phyloP scores from a whole-genome alignment of 2,113 vertebrate genomes.

The Melanerpes aurifrons region DNA sequence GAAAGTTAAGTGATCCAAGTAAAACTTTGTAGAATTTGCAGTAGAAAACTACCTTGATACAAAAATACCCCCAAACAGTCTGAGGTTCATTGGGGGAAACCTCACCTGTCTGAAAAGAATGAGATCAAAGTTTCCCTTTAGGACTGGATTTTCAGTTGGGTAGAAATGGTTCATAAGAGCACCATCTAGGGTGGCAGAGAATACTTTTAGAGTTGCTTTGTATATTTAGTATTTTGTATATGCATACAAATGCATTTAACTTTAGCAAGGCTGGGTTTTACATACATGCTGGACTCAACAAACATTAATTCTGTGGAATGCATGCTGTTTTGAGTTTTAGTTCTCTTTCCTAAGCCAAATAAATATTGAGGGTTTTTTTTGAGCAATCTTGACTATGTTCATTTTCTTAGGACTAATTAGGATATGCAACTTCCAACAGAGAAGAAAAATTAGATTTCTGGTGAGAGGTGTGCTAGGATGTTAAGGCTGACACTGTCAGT shows the following conservation, averaged over 20 bases:
- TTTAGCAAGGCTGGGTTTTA: neutral
- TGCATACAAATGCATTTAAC: neutral
- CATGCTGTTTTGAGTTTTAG: neutral
- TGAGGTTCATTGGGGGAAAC: neutral
- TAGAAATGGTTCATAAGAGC: neutral
- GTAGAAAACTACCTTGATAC: neutral
- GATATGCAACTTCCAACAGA: constrained; percentile 19
- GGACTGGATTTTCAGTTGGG: neutral
- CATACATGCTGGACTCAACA: neutral
- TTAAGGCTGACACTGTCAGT: neutral
- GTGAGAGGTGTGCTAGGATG: neutral
- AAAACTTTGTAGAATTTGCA: neutral
- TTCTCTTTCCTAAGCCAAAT: neutral
- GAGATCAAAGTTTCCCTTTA: neutral
- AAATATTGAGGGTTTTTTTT: neutral
- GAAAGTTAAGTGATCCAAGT: neutral
- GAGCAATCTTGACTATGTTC: neutral
- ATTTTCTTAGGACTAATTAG: constrained; percentile 40
- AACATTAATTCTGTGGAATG: neutral
- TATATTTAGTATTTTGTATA: neutral
- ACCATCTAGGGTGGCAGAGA: neutral
- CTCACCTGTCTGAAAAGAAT: neutral
- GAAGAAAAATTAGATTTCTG: constrained; percentile 52
- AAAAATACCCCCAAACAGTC: neutral
- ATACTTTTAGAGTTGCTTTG: neutral